phyloP scores from a whole-genome alignment of 2,797 vertebrate species.

The Sciaenops ocellatus region DNA sequence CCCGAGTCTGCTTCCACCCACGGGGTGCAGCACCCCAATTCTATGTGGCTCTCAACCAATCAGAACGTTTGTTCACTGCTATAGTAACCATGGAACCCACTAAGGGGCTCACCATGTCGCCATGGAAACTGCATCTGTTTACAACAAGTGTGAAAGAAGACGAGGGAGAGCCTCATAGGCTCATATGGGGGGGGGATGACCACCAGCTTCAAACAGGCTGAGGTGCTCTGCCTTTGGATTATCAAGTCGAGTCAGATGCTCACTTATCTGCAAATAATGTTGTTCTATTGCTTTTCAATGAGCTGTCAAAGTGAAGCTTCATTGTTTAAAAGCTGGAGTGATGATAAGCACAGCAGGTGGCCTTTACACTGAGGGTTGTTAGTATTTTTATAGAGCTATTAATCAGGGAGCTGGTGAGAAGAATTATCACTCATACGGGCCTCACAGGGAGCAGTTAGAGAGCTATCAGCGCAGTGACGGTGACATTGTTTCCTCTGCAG shows the following conservation, averaged over 20 bases:
- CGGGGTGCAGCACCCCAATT: conserved; percentile 69
- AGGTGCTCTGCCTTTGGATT: conserved; percentile 1
- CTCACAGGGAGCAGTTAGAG: conserved; percentile 20
- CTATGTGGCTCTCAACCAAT: conserved; percentile 77
- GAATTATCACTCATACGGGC: conserved; percentile 8
- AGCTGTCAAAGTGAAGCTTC: conserved; percentile 25
- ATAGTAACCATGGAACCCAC: conserved; percentile 88
- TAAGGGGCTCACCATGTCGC: conserved; percentile 83
- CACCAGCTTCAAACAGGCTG: not conserved
- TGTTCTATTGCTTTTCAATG: conserved; percentile 47
- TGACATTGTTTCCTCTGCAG: not conserved
- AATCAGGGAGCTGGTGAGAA: conserved; percentile 38
- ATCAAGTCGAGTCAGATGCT: conserved; percentile 27
- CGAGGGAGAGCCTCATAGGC: conserved; percentile 47
- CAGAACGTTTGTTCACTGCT: conserved; percentile 68
- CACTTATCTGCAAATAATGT: conserved; percentile 38
- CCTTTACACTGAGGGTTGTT: conserved; percentile 30
- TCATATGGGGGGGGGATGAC: conserved; percentile 31
- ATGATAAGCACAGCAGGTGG: conserved; percentile 51
- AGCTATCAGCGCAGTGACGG: not conserved
- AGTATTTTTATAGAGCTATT: conserved; percentile 56
- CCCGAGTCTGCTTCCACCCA: conserved; percentile 65
- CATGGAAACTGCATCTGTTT: conserved; percentile 93
- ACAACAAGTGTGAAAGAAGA: conserved; percentile 75
- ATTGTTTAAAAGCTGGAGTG: conserved; percentile 37